These are phyloP conservation scores for Loxodonta africana DNA, from an alignment of 2,113 vertebrate genomes.

Conservation along the genomic window DNA sequence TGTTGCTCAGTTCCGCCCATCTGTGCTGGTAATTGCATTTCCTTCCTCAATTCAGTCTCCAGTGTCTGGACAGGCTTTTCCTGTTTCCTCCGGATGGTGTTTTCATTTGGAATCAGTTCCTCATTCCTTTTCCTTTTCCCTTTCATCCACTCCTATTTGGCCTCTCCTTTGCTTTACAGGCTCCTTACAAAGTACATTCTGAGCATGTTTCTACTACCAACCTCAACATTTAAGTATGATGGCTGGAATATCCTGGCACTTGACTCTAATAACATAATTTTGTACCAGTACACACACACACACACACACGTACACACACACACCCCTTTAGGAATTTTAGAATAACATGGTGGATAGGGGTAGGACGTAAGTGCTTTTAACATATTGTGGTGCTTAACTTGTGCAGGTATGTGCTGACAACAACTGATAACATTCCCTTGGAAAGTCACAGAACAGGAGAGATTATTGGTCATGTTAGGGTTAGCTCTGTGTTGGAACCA, in stretches of 20 bases:
- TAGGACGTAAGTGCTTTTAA: neutral
- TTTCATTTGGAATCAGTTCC: conserved; percentile 73
- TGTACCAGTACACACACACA: neutral
- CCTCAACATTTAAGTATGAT: neutral
- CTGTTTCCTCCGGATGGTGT: conserved; percentile 75
- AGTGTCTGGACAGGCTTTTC: conserved; percentile 72
- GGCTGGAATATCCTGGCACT: neutral
- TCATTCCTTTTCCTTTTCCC: conserved; percentile 71
- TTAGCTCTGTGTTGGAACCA: neutral
- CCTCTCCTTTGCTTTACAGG: neutral
- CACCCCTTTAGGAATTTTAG: neutral
- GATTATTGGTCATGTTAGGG: neutral
- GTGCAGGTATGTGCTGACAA: neutral
- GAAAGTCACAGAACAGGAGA: neutral
- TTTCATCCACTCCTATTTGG: neutral
- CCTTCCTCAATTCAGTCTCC: conserved; percentile 70
- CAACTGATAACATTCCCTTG: neutral
- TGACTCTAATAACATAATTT: neutral
- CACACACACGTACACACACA: neutral
- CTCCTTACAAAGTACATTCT: neutral
- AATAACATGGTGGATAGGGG: neutral
- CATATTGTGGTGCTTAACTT: neutral
- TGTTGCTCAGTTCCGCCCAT: conserved; percentile 66
- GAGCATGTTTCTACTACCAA: neutral
- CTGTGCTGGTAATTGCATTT: conserved; percentile 76